A percentile compares a stretch with the other conserved stretches of the same genome.
These are phyloP conservation scores for Opisthocomus hoazin DNA, from an alignment of 2,113 vertebrate genomes.

Conservation along the genomic window DNA sequence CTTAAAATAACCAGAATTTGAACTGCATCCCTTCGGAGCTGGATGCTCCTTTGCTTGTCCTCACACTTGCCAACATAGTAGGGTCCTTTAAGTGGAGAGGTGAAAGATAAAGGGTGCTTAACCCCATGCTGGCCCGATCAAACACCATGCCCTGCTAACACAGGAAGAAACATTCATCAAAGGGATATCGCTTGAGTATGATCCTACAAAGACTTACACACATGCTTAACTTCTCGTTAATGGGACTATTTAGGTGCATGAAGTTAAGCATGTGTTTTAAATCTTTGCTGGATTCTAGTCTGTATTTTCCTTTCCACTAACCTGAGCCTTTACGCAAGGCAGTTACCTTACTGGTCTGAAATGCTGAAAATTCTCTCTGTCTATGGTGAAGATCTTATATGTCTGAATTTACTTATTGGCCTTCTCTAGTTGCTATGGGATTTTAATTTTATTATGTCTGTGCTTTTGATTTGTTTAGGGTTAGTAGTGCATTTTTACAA, in stretches of 20 bases:
- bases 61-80: background rate
- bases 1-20: background rate
- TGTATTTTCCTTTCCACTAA: conserved; percentile 33
- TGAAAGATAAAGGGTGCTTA: conserved; percentile 20
- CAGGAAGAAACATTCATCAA: conserved; percentile 59
- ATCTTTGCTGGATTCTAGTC: background rate
- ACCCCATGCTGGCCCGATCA: conserved; percentile 52
- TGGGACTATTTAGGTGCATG: conserved; percentile 27
- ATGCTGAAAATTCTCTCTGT: background rate
- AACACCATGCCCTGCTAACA: conserved; percentile 43
- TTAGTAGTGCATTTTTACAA: background rate
- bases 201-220: conserved; percentile 19
- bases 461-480: background rate
- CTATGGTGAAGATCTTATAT: background rate
- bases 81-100: background rate
- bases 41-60: background rate
- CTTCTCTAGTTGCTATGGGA: background rate
- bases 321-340: background rate
- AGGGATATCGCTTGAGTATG: conserved; percentile 36
- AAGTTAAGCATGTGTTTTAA: conserved; percentile 57
- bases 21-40: background rate
- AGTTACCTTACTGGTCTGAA: conserved; percentile 12
- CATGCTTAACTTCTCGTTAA: conserved; percentile 33
- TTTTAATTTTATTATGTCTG: background rate
- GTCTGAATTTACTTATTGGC: background rate